These are phyloP conservation scores for Cynopterus sphinx DNA, from an alignment of 2,797 vertebrate genomes.

Conservation along the genomic window DNA sequence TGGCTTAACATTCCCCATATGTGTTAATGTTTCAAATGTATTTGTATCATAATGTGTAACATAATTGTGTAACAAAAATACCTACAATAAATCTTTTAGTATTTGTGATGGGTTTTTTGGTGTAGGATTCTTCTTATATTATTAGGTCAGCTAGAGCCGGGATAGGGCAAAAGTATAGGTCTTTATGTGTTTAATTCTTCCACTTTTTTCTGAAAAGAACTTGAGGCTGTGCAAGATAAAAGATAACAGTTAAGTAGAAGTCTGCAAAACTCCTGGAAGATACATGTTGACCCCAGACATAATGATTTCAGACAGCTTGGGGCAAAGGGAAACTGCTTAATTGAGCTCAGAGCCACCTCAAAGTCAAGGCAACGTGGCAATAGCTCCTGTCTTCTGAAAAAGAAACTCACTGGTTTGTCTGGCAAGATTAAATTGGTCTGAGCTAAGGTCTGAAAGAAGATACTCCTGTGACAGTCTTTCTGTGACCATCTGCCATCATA, in stretches of 20 bases:
- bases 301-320: neutral
- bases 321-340: neutral
- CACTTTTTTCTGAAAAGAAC: neutral
- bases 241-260: neutral
- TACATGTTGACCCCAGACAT: neutral
- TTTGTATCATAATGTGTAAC: conserved; percentile 85
- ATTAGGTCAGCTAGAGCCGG: neutral
- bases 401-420: neutral
- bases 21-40: conserved; percentile 71
- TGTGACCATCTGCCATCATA: neutral
- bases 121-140: neutral
- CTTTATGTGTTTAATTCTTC: neutral
- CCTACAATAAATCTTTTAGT: conserved; percentile 87
- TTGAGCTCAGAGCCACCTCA: neutral
- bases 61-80: conserved; percentile 84
- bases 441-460: neutral
- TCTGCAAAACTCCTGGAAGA: neutral
- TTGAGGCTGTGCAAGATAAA: neutral
- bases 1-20: conserved; percentile 30
- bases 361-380: neutral
- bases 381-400: neutral
- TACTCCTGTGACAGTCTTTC: neutral
- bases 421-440: neutral
- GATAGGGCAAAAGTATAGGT: neutral
- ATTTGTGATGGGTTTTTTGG: conserved; percentile 71